Evolutionary conservation across 2,888 invertebrate genomes (phyloP), one percentile per base, ranked within the genome.

Genomic region (Monochamus alternatus): DNA sequence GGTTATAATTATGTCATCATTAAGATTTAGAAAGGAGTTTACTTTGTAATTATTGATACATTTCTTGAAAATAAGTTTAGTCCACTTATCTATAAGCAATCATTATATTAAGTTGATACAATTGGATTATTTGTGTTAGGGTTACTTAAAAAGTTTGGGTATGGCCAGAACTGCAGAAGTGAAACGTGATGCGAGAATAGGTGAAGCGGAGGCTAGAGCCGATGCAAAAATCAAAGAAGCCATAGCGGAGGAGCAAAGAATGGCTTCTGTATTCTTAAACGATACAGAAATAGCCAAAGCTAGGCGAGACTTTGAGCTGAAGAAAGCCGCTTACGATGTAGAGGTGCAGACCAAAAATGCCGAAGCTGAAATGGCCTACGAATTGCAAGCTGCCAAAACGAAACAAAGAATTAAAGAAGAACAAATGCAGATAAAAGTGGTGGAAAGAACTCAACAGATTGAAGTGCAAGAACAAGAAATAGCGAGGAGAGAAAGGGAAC

Each of bases 241-340:
- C 0, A 95, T 97, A 86, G 98, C 98, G 0, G 98, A 98, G 88
- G 98, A 98, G 88, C 97, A 98, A 88, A 92, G 98, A 66, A 97
- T 98, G 97, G 97, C 98, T 0, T 92, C 98, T 0, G 93, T 97
- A 78, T 97, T 97, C 88, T 90, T 96, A 22, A 99, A 99, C 90
- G 98, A 99, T 87, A 97, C 98, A 0, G 98, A 98, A 89, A 98
- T 99, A 76, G 98, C 98, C 1, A 98, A 98, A 89, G 97, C 98
- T 0, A 96, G 97, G 87, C 91, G 98, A 79, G 98, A 99, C 89
- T 99, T 98, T 88, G 98, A 98, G 89, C 90, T 98, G 79, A 98
- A 99, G 88, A 98, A 99, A 88, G 98, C 98, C 7, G 95, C 96
- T 2, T 99, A 98, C 87, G 98, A 99, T 87, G 95, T 96, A 81